Evolutionary conservation across 2,113 vertebrate genomes (phyloP), one percentile per base, ranked within the genome.

Genomic region (Cygnus atratus): DNA sequence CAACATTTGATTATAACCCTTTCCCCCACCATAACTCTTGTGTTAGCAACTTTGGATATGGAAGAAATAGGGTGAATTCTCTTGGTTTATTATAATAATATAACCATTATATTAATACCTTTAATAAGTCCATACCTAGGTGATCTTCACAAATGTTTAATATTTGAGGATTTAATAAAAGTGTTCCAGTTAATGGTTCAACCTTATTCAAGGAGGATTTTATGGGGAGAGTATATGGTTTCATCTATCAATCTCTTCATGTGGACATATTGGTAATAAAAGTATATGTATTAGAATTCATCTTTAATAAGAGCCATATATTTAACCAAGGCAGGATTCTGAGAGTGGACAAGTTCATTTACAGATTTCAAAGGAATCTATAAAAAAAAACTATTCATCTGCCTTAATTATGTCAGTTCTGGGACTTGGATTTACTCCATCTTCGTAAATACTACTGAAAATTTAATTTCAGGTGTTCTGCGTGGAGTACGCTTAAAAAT

Each of bases 221-320:
- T 98, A 98, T 97, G 84, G 88, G 95, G 74, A 54, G 52, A 84
- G 58, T 94, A 92, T 94, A 94, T 72, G 55, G 48, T 79, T 86
- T 85, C 62, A 92, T 95, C 93, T 88, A 95, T 97, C 96, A 97
- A 89, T 95, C 52, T 78, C 58, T 84, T 97, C 84, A 83, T 90
- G 70, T 93, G 85, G 87, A 91, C 93, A 76, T 96, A 88, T 67
- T 86, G 91, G 95, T 96, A 97, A 97, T 97, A 98, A 97, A 98
- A 77, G 96, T 87, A 76, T 96, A 97, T 96, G 84, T 52, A 90
- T 95, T 93, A 93, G 90, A 97, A 97, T 97, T 92, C 97, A 67
- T 95, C 95, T 97, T 97, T 97, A 97, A 97, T 97, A 97, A 97
- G 87, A 93, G 67, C 68, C 79, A 96, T 98, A 97, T 97, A 97